phyloP scores from a whole-genome alignment of 2,113 vertebrate species.

The Garra rufa region DNA sequence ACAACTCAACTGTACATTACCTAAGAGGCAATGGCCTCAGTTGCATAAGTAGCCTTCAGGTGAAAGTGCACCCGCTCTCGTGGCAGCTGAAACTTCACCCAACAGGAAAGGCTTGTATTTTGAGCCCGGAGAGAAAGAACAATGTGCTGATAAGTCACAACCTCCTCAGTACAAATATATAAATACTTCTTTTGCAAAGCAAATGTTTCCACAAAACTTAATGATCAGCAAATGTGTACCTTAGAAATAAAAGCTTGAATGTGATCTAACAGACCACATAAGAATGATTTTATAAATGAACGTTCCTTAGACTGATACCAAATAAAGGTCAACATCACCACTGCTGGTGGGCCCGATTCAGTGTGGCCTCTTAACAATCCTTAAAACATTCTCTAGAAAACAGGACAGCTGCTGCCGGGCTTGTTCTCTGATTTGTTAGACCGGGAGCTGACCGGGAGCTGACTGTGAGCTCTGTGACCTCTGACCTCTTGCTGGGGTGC shows the following conservation, averaged over 20 bases:
- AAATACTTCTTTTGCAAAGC: background rate
- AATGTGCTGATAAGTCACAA: background rate
- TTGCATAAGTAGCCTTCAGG: background rate
- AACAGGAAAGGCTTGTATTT: slow-evolving; percentile 35
- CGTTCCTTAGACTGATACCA: slow-evolving; percentile 27
- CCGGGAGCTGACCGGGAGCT: slow-evolving; percentile 36
- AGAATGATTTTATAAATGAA: background rate
- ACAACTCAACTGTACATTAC: background rate
- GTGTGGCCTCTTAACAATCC: background rate
- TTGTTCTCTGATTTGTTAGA: slow-evolving; percentile 45
- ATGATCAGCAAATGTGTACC: background rate
- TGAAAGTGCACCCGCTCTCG: slow-evolving; percentile 6
- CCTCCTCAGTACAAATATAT: background rate
- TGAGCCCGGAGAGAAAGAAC: slow-evolving; percentile 20
- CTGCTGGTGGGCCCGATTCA: slow-evolving; percentile 14
- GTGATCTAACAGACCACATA: background rate
- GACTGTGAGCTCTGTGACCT: slow-evolving; percentile 60
- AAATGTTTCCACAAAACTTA: background rate
- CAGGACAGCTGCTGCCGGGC: slow-evolving; percentile 57
- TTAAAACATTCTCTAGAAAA: slow-evolving; percentile 39
- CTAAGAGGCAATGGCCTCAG: background rate
- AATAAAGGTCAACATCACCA: slow-evolving; percentile 45
- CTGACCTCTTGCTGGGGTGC: slow-evolving; percentile 54
- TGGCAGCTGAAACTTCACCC: background rate
- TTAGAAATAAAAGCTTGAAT: background rate